A percentile compares a stretch with the other conserved stretches of the same genome.
Conservation (phyloP, 2,113 vertebrate genomes). For the Manacus vitellinus region DNA sequence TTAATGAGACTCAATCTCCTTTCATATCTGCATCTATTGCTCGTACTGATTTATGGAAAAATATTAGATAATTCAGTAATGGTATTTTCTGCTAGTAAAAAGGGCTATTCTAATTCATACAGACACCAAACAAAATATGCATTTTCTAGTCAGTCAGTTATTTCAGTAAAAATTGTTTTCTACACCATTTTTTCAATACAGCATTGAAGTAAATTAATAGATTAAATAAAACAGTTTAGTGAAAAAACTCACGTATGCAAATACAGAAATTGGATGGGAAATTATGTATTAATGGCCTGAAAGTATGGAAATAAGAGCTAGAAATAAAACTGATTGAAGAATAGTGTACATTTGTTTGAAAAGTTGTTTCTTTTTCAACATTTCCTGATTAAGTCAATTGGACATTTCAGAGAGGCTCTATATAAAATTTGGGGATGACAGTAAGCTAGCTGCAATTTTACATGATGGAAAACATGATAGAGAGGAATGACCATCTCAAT, state of each 20-base stretch:
- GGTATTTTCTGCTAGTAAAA: constrained; percentile 11
- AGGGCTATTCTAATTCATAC: constrained; percentile 1
- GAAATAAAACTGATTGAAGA: not conserved
- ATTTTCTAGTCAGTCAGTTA: not conserved
- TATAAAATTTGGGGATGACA: not conserved
- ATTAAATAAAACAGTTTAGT: not conserved
- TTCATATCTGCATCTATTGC: not conserved
- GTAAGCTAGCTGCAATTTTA: not conserved
- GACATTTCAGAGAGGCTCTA: not conserved
- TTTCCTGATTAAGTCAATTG: not conserved
- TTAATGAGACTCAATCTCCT: constrained; percentile 31
- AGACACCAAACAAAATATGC: not conserved
- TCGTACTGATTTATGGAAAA: constrained; percentile 16
- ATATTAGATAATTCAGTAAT: constrained; percentile 30
- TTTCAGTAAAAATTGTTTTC: not conserved
- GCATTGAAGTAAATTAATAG: not conserved
- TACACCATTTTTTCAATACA: not conserved
- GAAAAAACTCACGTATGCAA: not conserved
- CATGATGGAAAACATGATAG: not conserved
- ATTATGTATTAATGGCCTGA: not conserved
- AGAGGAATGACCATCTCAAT: not conserved
- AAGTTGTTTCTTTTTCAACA: not conserved
- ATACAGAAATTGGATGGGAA: not conserved
- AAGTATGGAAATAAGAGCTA: not conserved
- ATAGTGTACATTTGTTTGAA: not conserved